phyloP scores from a whole-genome alignment of 2,888 invertebrate species.

The Lypha dubia region DNA sequence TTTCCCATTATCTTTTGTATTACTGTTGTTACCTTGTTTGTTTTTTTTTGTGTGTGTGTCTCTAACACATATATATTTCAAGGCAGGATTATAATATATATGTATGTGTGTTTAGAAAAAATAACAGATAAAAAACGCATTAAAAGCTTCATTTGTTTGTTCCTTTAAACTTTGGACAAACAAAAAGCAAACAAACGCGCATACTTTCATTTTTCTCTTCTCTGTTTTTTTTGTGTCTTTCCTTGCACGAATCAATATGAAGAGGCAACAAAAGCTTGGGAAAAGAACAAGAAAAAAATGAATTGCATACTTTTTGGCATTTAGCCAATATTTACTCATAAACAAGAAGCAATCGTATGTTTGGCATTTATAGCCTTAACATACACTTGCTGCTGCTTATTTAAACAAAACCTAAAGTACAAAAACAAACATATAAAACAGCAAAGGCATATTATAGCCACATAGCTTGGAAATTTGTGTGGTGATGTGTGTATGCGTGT shows the following conservation, averaged over 20 bases:
- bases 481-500: neutral
- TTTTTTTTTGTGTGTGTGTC: too few relatives aligned
- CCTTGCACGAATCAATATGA: conserved; percentile 49
- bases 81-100: conserved; percentile 50
- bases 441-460: conserved; percentile 8
- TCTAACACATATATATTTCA: conserved; percentile 48
- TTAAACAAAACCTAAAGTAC: conserved; percentile 58
- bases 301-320: conserved; percentile 68
- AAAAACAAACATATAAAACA: conserved; percentile 38
- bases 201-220: neutral
- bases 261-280: conserved; percentile 22
- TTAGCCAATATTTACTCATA: conserved; percentile 71
- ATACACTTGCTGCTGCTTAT: conserved; percentile 65
- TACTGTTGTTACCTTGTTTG: neutral
- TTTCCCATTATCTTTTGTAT: neutral
- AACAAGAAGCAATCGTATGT: conserved; percentile 70
- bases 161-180: conserved; percentile 61
- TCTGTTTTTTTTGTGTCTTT: neutral
- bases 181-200: conserved; percentile 29
- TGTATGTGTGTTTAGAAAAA: neutral
- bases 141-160: conserved; percentile 70
- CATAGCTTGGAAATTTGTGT: neutral
- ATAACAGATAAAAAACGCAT: conserved; percentile 67
- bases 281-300: conserved; percentile 1
- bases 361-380: conserved; percentile 71